Evolutionary conservation across 2,797 vertebrate genomes (phyloP).

Genomic region (Onychomys torridus): DNA sequence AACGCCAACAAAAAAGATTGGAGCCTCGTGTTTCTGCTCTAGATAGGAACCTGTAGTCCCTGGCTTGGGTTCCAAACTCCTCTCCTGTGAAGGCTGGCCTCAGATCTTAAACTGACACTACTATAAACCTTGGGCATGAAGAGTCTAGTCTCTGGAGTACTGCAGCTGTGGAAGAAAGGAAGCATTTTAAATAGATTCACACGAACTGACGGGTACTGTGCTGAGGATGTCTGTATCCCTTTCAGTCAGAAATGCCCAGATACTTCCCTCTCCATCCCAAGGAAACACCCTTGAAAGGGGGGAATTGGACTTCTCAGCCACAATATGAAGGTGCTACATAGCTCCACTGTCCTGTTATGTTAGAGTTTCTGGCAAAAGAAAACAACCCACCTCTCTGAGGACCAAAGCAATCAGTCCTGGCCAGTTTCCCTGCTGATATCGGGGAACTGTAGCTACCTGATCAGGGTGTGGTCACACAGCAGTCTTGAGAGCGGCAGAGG

Average conservation of each 20-base stretch:
- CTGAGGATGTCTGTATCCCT: background rate
- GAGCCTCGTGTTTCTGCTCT: background rate
- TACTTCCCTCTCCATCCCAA: background rate
- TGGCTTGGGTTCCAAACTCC: slow-evolving; percentile 35
- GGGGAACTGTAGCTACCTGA: background rate
- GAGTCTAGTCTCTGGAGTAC: background rate
- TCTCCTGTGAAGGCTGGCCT: slow-evolving; percentile 17
- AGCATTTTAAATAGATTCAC: background rate
- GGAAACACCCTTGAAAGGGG: background rate
- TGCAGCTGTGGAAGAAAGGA: background rate
- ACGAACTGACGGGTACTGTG: background rate
- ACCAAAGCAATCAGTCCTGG: background rate
- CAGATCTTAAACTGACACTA: background rate
- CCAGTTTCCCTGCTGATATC: background rate
- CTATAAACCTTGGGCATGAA: slow-evolving; percentile 45
- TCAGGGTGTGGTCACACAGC: background rate
- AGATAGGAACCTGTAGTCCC: background rate
- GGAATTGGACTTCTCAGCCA: background rate
- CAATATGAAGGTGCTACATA: background rate
- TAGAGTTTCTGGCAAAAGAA: slow-evolving; percentile 31
- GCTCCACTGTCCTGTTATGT: background rate
- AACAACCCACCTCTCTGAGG: background rate
- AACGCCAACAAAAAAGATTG: background rate
- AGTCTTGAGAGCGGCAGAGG: background rate
- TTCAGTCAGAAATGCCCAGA: slow-evolving; percentile 9